phyloP scores from a whole-genome alignment of 1,140 invertebrate species.

The Drosophila nigromelanica region DNA sequence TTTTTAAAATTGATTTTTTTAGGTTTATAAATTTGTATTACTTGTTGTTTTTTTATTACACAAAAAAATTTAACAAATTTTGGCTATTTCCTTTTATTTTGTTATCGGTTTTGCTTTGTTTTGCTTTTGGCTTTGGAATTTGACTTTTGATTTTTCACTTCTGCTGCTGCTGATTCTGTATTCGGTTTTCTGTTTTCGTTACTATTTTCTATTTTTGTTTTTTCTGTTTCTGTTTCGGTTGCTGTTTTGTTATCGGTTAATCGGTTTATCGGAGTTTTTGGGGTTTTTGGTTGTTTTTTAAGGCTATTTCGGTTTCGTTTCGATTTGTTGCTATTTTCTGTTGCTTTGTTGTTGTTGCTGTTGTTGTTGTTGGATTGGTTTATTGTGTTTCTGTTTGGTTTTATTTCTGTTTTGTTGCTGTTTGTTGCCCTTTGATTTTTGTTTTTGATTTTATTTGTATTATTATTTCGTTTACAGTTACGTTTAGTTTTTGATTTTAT shows the following conservation, averaged over 20 bases:
- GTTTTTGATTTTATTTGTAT: slow-evolving; percentile 27
- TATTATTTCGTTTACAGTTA: slow-evolving; percentile 45
- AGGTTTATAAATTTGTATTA: slow-evolving; percentile 8
- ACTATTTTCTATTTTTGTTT: slow-evolving; percentile 50
- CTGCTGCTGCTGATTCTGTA: slow-evolving; percentile 49
- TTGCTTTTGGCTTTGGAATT: slow-evolving; percentile 48
- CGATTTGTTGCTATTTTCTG: slow-evolving; percentile 41
- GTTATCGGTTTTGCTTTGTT: slow-evolving; percentile 47
- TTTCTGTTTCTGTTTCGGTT: slow-evolving; percentile 41
- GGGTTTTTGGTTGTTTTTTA: slow-evolving; percentile 38
- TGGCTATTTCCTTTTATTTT: slow-evolving; percentile 70
- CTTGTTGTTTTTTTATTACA: slow-evolving; percentile 55
- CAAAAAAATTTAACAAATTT: slow-evolving; percentile 80
- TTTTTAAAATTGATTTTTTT: slow-evolving; percentile 21
- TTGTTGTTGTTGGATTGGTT: slow-evolving; percentile 44
- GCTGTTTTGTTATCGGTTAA: slow-evolving; percentile 21
- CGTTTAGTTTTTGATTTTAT: slow-evolving; percentile 42
- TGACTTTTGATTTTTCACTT: slow-evolving; percentile 51
- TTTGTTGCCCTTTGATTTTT: slow-evolving; percentile 54
- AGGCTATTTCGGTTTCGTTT: slow-evolving; percentile 53
- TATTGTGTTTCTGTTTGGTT: slow-evolving; percentile 59
- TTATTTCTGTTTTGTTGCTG: slow-evolving; percentile 45
- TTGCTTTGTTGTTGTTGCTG: slow-evolving; percentile 40
- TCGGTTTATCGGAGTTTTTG: slow-evolving; percentile 37
- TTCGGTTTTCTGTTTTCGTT: slow-evolving; percentile 61